Conservation (phyloP, 2,113 vertebrate genomes). For the Mugil cephalus region DNA sequence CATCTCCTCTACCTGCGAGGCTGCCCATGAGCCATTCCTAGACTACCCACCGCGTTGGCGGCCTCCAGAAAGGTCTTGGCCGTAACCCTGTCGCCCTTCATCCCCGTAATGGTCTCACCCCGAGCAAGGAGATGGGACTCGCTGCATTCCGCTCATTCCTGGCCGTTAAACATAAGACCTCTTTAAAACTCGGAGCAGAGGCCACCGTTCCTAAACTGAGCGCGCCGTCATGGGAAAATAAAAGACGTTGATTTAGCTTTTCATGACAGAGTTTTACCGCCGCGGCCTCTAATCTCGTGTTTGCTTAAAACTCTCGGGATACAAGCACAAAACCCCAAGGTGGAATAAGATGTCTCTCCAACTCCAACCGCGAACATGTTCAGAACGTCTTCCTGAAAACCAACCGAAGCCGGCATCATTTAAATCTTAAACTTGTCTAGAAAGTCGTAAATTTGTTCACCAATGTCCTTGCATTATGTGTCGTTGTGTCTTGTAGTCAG, state of each 20-base stretch:
- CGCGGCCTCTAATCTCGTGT: neutral
- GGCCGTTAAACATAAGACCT: slow-evolving; percentile 60
- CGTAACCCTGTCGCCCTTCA: slow-evolving; percentile 66
- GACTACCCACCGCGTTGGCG: slow-evolving; percentile 47
- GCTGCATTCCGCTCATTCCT: slow-evolving; percentile 75
- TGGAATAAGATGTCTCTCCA: neutral
- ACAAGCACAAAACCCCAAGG: slow-evolving; percentile 1
- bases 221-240: neutral
- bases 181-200: slow-evolving; percentile 30
- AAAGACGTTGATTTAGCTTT: slow-evolving; percentile 1
- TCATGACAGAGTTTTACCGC: neutral
- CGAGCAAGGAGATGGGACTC: slow-evolving; percentile 35
- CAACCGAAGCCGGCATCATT: too few relatives aligned
- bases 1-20: slow-evolving; percentile 7
- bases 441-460: too few relatives aligned
- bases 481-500: too few relatives aligned
- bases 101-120: slow-evolving; percentile 63
- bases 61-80: slow-evolving; percentile 60
- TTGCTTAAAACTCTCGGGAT: neutral
- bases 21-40: slow-evolving; percentile 8
- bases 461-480: too few relatives aligned
- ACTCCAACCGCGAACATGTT: neutral
- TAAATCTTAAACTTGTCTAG: too few relatives aligned
- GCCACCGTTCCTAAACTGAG: slow-evolving; percentile 21
- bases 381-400: too few relatives aligned